These are phyloP conservation scores for Plebejus melissa DNA, from an alignment of 2,888 invertebrate species.

Conservation along the genomic window DNA sequence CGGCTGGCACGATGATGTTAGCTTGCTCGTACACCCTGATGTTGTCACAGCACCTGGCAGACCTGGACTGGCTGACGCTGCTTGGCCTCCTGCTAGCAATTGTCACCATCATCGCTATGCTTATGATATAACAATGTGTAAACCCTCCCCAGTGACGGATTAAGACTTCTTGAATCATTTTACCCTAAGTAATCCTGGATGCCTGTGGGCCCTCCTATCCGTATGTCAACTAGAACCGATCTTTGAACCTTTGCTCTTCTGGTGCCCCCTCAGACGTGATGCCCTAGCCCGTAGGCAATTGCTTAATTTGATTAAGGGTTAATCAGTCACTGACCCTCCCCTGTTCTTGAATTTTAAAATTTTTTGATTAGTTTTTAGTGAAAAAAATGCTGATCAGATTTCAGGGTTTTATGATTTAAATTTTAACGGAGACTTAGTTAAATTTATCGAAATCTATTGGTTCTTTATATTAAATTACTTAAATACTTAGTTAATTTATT, in stretches of 20 bases:
- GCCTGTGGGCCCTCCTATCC: too few relatives aligned
- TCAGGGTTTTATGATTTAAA: background rate
- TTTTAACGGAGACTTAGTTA: background rate
- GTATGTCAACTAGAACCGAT: too few relatives aligned
- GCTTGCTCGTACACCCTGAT: conserved; percentile 88
- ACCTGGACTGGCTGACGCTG: conserved; percentile 86
- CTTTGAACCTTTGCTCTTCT: too few relatives aligned
- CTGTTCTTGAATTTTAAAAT: too few relatives aligned
- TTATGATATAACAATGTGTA: conserved; percentile 67
- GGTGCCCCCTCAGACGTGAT: too few relatives aligned
- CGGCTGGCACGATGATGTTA: conserved; percentile 83
- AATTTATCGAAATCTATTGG: background rate
- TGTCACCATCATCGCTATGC: conserved; percentile 84
- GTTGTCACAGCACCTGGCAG: conserved; percentile 84
- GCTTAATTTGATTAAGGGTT: too few relatives aligned
- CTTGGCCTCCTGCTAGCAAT: conserved; percentile 87
- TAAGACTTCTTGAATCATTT: too few relatives aligned
- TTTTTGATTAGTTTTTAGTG: too few relatives aligned
- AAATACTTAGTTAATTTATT: background rate
- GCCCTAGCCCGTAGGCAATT: too few relatives aligned
- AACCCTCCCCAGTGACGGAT: background rate
- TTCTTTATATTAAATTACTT: background rate
- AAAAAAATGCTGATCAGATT: background rate
- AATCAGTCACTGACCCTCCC: too few relatives aligned
- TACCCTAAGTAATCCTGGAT: too few relatives aligned